Conservation (phyloP, 2,888 invertebrate genomes). For the Phragmatobia fuliginosa region DNA sequence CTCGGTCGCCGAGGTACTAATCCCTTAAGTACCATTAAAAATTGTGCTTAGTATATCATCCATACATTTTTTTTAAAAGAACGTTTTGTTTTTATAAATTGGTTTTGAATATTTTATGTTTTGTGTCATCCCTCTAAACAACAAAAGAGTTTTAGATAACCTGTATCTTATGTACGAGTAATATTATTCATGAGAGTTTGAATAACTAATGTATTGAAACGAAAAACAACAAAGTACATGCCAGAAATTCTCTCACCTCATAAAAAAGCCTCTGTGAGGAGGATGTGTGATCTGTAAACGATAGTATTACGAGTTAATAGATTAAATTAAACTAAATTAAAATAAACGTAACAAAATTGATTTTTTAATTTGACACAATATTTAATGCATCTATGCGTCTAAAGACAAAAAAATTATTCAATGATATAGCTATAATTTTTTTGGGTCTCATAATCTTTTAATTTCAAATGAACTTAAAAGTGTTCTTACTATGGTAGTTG, state of each 20-base stretch:
- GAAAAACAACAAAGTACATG: background rate
- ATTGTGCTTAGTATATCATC: background rate
- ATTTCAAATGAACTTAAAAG: background rate
- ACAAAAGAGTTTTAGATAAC: background rate
- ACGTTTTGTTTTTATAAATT: background rate
- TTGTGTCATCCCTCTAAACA: background rate
- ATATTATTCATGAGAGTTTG: background rate
- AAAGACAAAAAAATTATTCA: background rate
- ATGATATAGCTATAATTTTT: background rate
- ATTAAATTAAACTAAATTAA: background rate
- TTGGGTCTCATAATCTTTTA: background rate
- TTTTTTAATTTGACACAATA: too few species aligned
- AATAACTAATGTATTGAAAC: background rate
- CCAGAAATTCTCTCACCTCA: background rate
- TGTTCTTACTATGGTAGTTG: background rate
- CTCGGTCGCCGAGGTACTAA: too few species aligned
- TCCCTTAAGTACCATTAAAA: background rate
- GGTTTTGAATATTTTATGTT: background rate
- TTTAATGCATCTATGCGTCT: background rate
- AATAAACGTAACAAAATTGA: too few species aligned
- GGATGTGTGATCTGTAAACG: background rate
- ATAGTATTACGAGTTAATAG: background rate
- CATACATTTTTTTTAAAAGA: background rate
- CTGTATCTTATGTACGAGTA: background rate
- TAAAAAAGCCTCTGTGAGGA: background rate